These are phyloP conservation scores for Macaca mulatta DNA, from an alignment of 2,113 vertebrate genomes.

Conservation along the genomic window DNA sequence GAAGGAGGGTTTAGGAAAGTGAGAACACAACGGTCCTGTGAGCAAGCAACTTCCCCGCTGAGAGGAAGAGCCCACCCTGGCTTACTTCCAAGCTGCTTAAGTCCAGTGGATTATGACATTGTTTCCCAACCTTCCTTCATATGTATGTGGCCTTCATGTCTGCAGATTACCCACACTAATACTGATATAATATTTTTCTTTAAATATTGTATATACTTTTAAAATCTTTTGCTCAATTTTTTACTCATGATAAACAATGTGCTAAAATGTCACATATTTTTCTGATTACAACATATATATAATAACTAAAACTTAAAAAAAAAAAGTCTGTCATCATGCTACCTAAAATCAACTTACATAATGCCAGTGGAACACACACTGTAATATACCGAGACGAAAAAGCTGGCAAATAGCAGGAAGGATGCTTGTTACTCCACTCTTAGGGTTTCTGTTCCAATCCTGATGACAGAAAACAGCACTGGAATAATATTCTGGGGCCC, in stretches of 20 bases:
- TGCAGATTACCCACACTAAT: background rate
- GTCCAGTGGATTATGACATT: too few species aligned
- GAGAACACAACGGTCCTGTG: background rate
- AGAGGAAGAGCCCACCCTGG: background rate
- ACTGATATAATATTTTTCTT: background rate
- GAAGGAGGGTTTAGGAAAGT: background rate
- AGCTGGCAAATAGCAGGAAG: background rate
- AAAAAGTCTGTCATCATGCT: background rate
- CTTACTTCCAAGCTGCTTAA: background rate
- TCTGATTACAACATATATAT: background rate
- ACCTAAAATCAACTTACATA: background rate
- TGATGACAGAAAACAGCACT: background rate
- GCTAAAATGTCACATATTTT: background rate
- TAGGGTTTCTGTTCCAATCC: background rate
- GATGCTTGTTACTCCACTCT: background rate
- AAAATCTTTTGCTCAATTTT: background rate
- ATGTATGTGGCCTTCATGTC: fast-evolving
- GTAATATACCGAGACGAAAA: background rate
- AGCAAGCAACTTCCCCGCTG: background rate
- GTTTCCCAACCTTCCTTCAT: background rate
- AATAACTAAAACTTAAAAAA: background rate
- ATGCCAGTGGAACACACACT: background rate
- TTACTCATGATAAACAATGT: background rate
- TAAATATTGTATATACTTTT: background rate
- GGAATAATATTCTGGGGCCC: background rate